A percentile compares a stretch with the other conserved stretches of the same genome.
phyloP scores from a whole-genome alignment of 1,140 invertebrate genomes.

The Musca vetustissima region DNA sequence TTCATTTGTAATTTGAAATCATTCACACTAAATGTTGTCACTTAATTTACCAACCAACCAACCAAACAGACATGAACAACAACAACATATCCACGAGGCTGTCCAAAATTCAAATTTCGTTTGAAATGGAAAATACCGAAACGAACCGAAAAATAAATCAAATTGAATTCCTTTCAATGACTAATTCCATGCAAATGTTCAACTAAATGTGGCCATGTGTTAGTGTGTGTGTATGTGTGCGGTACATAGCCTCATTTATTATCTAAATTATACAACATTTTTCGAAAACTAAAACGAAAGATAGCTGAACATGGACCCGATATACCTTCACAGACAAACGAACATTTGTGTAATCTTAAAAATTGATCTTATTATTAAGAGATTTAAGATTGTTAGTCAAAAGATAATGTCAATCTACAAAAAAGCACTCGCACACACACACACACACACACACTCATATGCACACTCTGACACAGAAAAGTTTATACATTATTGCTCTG shows the following conservation, averaged over 20 bases:
- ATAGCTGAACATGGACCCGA: too few species aligned
- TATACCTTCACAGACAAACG: too few species aligned
- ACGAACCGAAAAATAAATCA: too few species aligned
- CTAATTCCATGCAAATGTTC: not conserved
- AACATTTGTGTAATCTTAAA: constrained; percentile 5
- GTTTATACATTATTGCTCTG: constrained; percentile 21
- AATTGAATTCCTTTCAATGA: not conserved
- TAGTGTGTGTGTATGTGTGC: not conserved
- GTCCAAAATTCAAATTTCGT: too few species aligned
- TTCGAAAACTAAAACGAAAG: not conserved
- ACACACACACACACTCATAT: too few species aligned
- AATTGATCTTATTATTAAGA: constrained; percentile 22
- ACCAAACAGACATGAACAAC: too few species aligned
- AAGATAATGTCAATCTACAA: constrained; percentile 15
- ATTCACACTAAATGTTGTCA: too few species aligned
- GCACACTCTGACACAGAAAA: not conserved
- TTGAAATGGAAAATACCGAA: too few species aligned
- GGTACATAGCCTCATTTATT: constrained; percentile 1
- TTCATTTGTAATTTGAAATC: too few species aligned
- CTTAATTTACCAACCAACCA: too few species aligned
- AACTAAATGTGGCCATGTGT: not conserved
- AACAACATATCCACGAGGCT: too few species aligned
- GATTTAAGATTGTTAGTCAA: constrained; percentile 13
- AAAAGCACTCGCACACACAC: not conserved
- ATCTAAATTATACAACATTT: constrained; percentile 23